Conservation (phyloP, 2,113 vertebrate genomes). For the Pangasianodon gigas region DNA sequence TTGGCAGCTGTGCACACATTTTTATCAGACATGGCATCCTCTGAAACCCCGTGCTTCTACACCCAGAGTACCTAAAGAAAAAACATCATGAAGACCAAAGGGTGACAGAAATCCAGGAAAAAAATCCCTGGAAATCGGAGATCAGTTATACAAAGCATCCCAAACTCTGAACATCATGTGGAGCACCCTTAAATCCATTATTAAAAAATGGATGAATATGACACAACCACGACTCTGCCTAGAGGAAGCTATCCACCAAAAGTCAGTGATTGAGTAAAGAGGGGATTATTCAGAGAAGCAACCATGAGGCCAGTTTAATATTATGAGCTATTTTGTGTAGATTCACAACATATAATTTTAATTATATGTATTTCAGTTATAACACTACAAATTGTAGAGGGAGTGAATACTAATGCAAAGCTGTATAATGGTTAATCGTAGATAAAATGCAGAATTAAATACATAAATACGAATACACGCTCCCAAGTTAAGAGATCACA, state of each 20-base stretch:
- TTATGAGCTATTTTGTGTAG: no score
- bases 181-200: background rate
- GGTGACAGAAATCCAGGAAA: background rate
- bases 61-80: background rate
- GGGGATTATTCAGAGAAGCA: background rate
- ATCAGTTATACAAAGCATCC: background rate
- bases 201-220: background rate
- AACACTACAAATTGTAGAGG: background rate
- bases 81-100: background rate
- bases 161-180: background rate
- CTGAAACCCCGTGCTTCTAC: background rate
- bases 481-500: background rate
- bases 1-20: no score
- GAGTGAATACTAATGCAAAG: background rate
- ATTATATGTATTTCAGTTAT: background rate
- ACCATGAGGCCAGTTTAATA: background rate
- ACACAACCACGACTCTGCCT: background rate
- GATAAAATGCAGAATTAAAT: background rate
- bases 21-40: background rate
- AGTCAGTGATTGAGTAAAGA: background rate
- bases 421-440: background rate
- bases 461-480: background rate
- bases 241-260: no score
- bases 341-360: background rate
- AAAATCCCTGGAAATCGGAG: background rate